Evolutionary conservation across 2,113 vertebrate genomes (phyloP).

Genomic region (Ascaphus truei): DNA sequence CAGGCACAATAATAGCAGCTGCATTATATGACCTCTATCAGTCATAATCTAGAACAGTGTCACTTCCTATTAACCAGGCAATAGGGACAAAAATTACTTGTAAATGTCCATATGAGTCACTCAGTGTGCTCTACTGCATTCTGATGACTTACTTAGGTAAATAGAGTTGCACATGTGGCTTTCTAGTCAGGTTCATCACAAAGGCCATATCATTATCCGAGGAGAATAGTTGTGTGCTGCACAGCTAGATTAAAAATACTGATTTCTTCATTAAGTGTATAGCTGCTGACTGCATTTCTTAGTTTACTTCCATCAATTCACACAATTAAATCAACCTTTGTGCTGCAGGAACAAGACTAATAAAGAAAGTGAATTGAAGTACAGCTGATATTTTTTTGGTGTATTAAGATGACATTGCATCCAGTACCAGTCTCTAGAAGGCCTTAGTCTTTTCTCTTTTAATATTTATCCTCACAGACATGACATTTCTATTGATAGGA

Average conservation of each 20-base stretch:
- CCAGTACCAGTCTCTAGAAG: constrained; percentile 39
- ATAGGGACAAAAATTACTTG: constrained; percentile 64
- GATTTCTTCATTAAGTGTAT: constrained; percentile 53
- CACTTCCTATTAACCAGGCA: constrained; percentile 67
- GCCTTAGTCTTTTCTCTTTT: neutral
- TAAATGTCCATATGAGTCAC: constrained; percentile 48
- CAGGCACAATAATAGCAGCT: constrained; percentile 49
- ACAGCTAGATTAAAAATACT: constrained; percentile 51
- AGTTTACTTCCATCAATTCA: constrained; percentile 52
- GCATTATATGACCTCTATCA: constrained; percentile 57
- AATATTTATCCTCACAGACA: constrained; percentile 34
- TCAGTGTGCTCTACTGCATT: constrained; percentile 54
- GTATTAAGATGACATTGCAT: constrained; percentile 45
- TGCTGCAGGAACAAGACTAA: constrained; percentile 43
- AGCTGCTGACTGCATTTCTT: constrained; percentile 38
- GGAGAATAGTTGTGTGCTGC: constrained; percentile 42
- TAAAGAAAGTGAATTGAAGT: constrained; percentile 49
- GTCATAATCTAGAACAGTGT: constrained; percentile 68
- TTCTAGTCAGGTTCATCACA: constrained; percentile 56
- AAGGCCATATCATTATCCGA: constrained; percentile 51
- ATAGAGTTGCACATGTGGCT: constrained; percentile 49
- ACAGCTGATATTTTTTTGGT: constrained; percentile 54
- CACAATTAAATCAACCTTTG: constrained; percentile 52
- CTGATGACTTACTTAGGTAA: constrained; percentile 70
- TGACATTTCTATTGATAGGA: constrained; percentile 37